Evolutionary conservation across 2,888 invertebrate genomes (phyloP), one percentile per base, ranked within the genome.

Genomic region (Hirtodrosophila alboralis): DNA sequence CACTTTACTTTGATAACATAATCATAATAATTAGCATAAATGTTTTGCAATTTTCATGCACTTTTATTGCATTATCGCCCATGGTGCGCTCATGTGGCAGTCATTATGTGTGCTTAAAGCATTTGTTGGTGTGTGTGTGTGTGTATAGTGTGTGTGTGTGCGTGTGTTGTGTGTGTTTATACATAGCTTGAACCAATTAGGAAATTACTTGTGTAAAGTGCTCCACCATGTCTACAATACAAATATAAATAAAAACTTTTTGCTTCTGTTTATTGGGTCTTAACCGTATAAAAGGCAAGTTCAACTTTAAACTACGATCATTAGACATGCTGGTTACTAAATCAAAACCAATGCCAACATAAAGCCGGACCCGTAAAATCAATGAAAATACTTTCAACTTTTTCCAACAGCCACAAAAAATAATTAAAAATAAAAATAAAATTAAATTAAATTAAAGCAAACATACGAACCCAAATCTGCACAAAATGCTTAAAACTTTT

Each of bases 131-230:
- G n/a, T n/a, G n/a, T n/a, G n/a, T n/a, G 12, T 44, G 21, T 21
- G 4, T 14, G 14, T 34, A 14, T 18, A 2, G n/a, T 7, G 8
- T 7, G 23, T 26, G 31, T 16, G 21, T 27, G 21, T 13, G 30
- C 14, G 13, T 14, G 13, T 12, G 18, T 37, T 28, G 30, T 13
- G 9, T 33, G 38, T 52, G 28, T 44, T 51, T 57, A 40, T 56
- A 62, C 41, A 54, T 43, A 49, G 61, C 61, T 62, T 75, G 45
- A 70, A 51, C 74, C 80, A 77, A 77, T 77, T 77, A 77, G 67
- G 49, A 76, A 76, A 80, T 80, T 76, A 70, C 66, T 75, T 64
- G 58, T 54, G 69, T 41, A 79, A 69, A 72, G 53, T 58, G 48
- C 48, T 34, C 5, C 21, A 30, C 7, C 16, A 49, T 41, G 58